These are phyloP conservation scores for Albula glossodonta DNA, from an alignment of 2,113 vertebrate species.

Conservation along the genomic window DNA sequence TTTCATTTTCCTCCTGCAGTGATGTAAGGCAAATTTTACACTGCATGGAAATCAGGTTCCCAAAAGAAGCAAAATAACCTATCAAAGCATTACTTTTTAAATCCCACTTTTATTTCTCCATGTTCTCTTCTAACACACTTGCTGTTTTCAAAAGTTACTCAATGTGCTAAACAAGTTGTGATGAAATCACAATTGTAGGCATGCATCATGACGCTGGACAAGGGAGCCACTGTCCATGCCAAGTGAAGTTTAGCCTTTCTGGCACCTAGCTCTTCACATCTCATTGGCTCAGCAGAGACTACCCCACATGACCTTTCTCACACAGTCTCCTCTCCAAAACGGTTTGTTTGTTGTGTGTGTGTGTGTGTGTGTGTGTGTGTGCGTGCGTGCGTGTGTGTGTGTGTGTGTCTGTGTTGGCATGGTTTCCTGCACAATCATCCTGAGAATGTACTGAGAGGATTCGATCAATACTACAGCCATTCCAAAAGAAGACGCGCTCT, in stretches of 20 bases:
- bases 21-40: background rate
- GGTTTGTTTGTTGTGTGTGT: no score
- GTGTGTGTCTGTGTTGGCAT: no score
- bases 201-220: background rate
- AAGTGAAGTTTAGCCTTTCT: conserved; percentile 8
- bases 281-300: background rate
- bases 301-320: background rate
- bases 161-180: background rate
- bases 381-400: no score
- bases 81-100: background rate
- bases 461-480: background rate
- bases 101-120: background rate
- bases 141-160: background rate
- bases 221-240: background rate
- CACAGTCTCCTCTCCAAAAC: background rate
- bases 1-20: no score
- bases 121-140: background rate
- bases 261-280: background rate
- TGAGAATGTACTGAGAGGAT: no score
- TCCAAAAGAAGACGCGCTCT: background rate
- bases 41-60: background rate
- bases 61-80: no score
- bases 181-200: background rate
- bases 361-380: no score
- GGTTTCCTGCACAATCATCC: no score